A percentile compares a stretch with the other conserved stretches of the same genome.
Conservation (phyloP, 2,888 invertebrate genomes). For the Ennomos quercinarius region DNA sequence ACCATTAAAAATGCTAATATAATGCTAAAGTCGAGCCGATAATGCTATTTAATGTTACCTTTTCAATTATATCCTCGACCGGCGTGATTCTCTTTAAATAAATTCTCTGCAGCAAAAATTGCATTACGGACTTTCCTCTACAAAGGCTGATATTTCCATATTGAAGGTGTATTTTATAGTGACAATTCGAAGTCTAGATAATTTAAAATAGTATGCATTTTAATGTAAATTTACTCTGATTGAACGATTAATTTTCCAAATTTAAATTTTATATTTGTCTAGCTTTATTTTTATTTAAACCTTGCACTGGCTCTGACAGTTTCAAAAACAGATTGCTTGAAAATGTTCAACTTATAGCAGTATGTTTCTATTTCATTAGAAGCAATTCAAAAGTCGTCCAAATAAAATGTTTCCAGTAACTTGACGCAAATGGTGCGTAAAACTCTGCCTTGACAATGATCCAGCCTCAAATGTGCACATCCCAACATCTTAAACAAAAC, state of each 20-base stretch:
- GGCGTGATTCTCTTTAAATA: constrained; percentile 18
- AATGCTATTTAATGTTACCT: constrained; percentile 24
- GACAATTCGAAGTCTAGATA: too few relatives aligned
- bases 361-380: too few relatives aligned
- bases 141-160: constrained; percentile 6
- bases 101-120: constrained; percentile 14
- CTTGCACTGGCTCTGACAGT: too few relatives aligned
- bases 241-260: too few relatives aligned
- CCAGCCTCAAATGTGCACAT: constrained; percentile 18
- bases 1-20: constrained; percentile 13
- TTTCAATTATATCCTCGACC: constrained; percentile 22
- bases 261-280: too few relatives aligned
- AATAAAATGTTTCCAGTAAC: constrained; percentile 10
- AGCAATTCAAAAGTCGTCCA: constrained; percentile 12
- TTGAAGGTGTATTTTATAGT: constrained; percentile 1
- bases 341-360: too few relatives aligned
- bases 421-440: constrained; percentile 14
- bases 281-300: too few relatives aligned
- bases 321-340: too few relatives aligned
- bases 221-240: too few relatives aligned
- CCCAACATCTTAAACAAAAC: constrained; percentile 23
- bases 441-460: constrained; percentile 12
- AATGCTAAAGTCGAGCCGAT: constrained; percentile 14
- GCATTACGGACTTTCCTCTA: constrained; percentile 9
- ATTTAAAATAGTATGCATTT: too few relatives aligned